A percentile compares a stretch with the other conserved stretches of the same genome.
These are phyloP conservation scores for Zelleria hepariella DNA, from an alignment of 2,888 invertebrate genomes.

Conservation along the genomic window DNA sequence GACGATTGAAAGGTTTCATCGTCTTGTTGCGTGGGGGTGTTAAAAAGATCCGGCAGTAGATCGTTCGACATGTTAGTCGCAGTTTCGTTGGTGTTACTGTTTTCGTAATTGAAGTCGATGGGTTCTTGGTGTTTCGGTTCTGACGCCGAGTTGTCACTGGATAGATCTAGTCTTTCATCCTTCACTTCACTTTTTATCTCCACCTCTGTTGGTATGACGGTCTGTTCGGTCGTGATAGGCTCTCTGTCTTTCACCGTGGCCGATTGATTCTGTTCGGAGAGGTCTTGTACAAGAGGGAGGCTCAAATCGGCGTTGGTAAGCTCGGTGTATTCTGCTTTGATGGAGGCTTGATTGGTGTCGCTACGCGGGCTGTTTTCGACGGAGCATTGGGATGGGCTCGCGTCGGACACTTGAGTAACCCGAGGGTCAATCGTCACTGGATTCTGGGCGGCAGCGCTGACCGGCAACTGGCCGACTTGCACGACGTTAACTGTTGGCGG, in stretches of 20 bases:
- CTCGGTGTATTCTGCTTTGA: slow-evolving; percentile 62
- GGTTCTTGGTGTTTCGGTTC: slow-evolving; percentile 20
- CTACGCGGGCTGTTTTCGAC: slow-evolving; percentile 47
- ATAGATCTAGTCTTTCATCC: slow-evolving; percentile 1
- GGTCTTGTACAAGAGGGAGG: slow-evolving; percentile 46
- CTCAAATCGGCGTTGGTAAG: slow-evolving; percentile 56
- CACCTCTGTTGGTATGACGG: slow-evolving; percentile 31
- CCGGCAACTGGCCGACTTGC: slow-evolving; percentile 67
- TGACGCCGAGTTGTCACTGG: background rate
- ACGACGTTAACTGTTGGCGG: slow-evolving; percentile 70
- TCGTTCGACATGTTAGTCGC: background rate
- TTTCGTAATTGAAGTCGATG: slow-evolving; percentile 25
- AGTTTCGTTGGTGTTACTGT: slow-evolving; percentile 17
- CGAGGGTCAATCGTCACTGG: slow-evolving; percentile 61
- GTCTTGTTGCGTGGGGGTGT: slow-evolving; percentile 16
- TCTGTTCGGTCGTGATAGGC: slow-evolving; percentile 26
- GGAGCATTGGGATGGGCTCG: slow-evolving; percentile 58
- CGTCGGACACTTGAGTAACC: slow-evolving; percentile 58
- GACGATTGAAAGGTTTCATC: slow-evolving; percentile 15
- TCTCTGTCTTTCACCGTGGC: slow-evolving; percentile 19
- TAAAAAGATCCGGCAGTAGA: slow-evolving; percentile 8
- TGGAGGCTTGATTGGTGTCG: slow-evolving; percentile 36
- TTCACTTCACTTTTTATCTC: slow-evolving; percentile 35
- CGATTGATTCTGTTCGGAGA: slow-evolving; percentile 35
- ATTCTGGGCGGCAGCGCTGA: slow-evolving; percentile 60